Evolutionary conservation across 2,797 vertebrate genomes (phyloP), one percentile per base, ranked within the genome.

Genomic region (Morelia viridis): DNA sequence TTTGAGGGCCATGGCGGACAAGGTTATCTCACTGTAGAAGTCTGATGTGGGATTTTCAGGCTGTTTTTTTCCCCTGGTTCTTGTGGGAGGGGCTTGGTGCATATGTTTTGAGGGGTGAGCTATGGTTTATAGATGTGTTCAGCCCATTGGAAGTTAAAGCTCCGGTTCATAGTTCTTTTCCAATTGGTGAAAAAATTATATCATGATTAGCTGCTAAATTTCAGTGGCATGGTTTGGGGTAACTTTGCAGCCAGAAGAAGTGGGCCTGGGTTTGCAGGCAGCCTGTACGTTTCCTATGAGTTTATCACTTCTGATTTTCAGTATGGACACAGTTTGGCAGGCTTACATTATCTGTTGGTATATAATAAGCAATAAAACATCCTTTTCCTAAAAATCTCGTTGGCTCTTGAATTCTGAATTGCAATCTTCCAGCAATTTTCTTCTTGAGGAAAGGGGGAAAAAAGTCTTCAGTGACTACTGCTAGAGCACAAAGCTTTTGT

Each of bases 401-500:
- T 80, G 92, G 57, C 64, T 61, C 62, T 91, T 87, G 31, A 89
- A 89, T 88, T 95, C 94, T 94, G 68, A 56, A 76, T 92, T 94
- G 90, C 58, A 94, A 92, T 62, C 26, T 64, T 89, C 58, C 87
- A 80, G 28, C 0, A 71, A 71, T 87, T 60, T 89, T 9, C 35
- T 60, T 92, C 9, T 85, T n/a, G 0, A 50, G 35, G 85, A 92
- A 93, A 58, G 1, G 41, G 19, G 31, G 35, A 35, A 50, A 7
- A 46, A 26, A 71, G 41, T 24, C 8, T 90, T 95, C 93, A 62
- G 92, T 90, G 53, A 31, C 94, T 93, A 92, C 83, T 93, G 95
- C 95, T 92, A 90, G 93, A 24, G 60, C 93, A 88, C 60, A 91
- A 0, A 92, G 58, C 94, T 93, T 96, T 95, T 96, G 91, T 91